Conservation (phyloP, 2,888 invertebrate genomes). For the Elaeidobius kamerunicus region DNA sequence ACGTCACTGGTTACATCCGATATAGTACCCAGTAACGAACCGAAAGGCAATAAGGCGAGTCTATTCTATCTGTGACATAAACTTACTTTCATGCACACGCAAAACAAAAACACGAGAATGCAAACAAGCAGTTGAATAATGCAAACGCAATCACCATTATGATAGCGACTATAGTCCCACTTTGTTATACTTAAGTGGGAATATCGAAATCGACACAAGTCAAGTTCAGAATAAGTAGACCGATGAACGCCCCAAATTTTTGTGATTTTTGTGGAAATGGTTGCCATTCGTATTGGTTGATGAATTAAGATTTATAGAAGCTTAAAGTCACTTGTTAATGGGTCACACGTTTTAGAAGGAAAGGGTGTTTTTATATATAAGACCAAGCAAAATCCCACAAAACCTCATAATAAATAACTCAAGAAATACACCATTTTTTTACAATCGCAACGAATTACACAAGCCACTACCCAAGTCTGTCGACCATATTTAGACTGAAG, state of each 20-base stretch:
- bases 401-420: too few species aligned
- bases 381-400: too few species aligned
- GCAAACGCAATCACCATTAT: constrained; percentile 12
- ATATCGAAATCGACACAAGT: constrained; percentile 14
- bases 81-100: constrained; percentile 19
- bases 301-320: too few species aligned
- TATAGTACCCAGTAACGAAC: not conserved
- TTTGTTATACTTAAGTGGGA: constrained; percentile 20
- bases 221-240: constrained; percentile 19
- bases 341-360: too few species aligned
- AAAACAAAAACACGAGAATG: constrained; percentile 10
- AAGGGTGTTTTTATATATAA: too few species aligned
- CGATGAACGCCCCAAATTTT: constrained; percentile 3
- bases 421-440: too few species aligned
- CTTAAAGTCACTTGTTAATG: too few species aligned
- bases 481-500: constrained; percentile 3
- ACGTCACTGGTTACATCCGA: too few species aligned
- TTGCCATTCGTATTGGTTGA: too few species aligned
- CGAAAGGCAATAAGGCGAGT: not conserved
- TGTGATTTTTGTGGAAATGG: too few species aligned
- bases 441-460: too few species aligned
- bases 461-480: too few species aligned
- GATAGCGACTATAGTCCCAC: not conserved
- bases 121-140: constrained; percentile 22
- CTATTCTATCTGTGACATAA: constrained; percentile 14